Evolutionary conservation across 2,113 vertebrate species (phyloP), one percentile per base, ranked within the genome.

Genomic region (Empidonax traillii): DNA sequence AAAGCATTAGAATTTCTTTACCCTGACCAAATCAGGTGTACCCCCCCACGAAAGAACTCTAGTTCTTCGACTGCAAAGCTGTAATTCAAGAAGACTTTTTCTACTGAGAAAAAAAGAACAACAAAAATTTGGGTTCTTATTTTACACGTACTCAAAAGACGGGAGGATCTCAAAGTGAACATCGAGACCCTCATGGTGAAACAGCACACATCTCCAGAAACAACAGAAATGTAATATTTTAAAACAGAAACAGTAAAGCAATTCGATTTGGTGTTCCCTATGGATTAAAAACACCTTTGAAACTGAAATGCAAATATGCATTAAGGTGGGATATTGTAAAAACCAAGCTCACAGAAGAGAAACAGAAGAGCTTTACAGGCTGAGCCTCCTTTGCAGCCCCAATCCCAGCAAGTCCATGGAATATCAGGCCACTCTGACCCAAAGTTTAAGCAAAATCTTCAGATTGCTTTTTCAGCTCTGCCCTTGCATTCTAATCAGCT

Each of bases 1-100:
- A 93, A 93, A 80, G 24, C 56, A 63, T 56, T 84, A 75, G 12
- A 51, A 66, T 68, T 65, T 68, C 63, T 79, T 84, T 68, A 74
- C 33, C n/a, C 37, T 67, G 65, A 53, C 14, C 65, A 59, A 83
- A 56, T 72, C 37, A 86, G 28, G 52, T 85, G 24, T 35, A 71
- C 18, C 10, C 59, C 59, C 28, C 20, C 33, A 51, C 39, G 30
- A n/a, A 62, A 55, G 43, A 94, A 81, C 30, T 71, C 55, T 44
- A 17, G 4, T 39, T 73, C 46, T 83, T 76, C 74, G 31, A 63
- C 55, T 73, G 59, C 46, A 82, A 81, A 81, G 59, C 43, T 90
- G 0, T 21, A 77, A 90, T 39, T 91, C 63, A 74, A 35, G 31
- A 55, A 17, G 2, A 69, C 24, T 51, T 28, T 14, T 80, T 90